Evolutionary conservation across 2,888 invertebrate genomes (phyloP).

Genomic region (Melinopterus prodromus): DNA sequence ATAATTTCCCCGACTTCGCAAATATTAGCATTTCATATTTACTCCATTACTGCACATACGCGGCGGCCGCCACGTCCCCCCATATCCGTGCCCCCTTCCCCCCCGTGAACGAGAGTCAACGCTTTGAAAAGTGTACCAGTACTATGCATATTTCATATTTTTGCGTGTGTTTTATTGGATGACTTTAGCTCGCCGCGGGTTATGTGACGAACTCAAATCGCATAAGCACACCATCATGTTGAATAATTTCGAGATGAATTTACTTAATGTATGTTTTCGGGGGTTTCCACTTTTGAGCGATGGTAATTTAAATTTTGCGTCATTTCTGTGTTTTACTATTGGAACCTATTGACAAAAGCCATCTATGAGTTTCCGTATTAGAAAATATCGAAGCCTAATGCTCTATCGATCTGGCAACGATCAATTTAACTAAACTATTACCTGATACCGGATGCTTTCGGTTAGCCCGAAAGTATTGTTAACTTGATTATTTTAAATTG

Average conservation of each 20-base stretch:
- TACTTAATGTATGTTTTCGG: conserved; percentile 44
- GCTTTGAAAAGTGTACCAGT: conserved; percentile 5
- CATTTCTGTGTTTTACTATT: too few relatives aligned
- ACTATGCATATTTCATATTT: conserved; percentile 55
- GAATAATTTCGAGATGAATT: conserved; percentile 57
- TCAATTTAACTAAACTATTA: too few relatives aligned
- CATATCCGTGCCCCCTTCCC: neutral
- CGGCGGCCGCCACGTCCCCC: neutral
- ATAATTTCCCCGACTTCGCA: conserved; percentile 56
- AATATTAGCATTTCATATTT: conserved; percentile 61
- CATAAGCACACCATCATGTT: conserved; percentile 56
- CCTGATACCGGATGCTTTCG: too few relatives aligned
- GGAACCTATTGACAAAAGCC: too few relatives aligned
- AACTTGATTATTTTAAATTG: too few relatives aligned
- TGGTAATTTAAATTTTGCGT: neutral
- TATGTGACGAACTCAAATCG: conserved; percentile 58
- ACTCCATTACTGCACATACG: conserved; percentile 57
- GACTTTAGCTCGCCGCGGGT: conserved; percentile 50
- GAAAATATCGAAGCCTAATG: too few relatives aligned
- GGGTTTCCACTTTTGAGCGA: neutral
- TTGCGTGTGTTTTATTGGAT: conserved; percentile 52
- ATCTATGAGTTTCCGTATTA: too few relatives aligned
- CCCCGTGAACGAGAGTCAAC: neutral
- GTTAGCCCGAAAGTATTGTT: too few relatives aligned
- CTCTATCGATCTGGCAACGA: too few relatives aligned